Evolutionary conservation across 2,113 vertebrate species (phyloP), one percentile per base, ranked within the genome.

Genomic region (Cottus gobio): DNA sequence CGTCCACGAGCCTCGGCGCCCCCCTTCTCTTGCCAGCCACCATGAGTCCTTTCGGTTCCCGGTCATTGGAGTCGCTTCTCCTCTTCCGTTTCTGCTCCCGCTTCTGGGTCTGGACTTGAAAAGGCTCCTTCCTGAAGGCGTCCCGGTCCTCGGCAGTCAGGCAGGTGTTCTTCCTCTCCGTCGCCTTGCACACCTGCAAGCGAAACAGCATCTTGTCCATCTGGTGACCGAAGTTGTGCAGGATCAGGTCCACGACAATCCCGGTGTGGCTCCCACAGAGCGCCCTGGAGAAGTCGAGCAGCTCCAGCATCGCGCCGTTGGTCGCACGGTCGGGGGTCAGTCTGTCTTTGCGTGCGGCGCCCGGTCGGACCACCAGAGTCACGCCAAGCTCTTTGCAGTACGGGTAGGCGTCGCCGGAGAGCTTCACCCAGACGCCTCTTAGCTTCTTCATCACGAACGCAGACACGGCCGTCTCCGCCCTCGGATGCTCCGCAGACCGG

Each of bases 231-330:
- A 89, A 89, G 66, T 89, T 89, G 6, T 75, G 79, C 56, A 36
- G 52, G 0, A 87, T 26, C 24, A 89, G 8, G 3, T 77, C 85
- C 0, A n/a, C 3, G 4, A 89, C 30, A 0, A 83, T 75, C 10
- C 11, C 31, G 16, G 42, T 26, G 9, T 72, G 50, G 0, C 20
- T 37, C 7, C 88, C 82, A n/a, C 85, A 77, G 20, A 89, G 54
- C 20, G 44, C n/a, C 60, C n/a, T 56, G 36, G 72, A 72, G 24
- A 88, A 88, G 13, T 82, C 26, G 0, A 86, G 61, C 71, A 90
- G 7, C 31, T 88, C 86, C 15, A 86, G 26, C 60, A 88, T 61
- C 36, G 77, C 78, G 0, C 72, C 72, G 0, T 24, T 80, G 39
- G 75, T 90, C 3, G 88, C 9, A 10, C 77, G 64, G 1, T 6